Base-by-base conservation (phyloP, 1,140 invertebrate species). In the Eurytemora carolleeae region DNA sequence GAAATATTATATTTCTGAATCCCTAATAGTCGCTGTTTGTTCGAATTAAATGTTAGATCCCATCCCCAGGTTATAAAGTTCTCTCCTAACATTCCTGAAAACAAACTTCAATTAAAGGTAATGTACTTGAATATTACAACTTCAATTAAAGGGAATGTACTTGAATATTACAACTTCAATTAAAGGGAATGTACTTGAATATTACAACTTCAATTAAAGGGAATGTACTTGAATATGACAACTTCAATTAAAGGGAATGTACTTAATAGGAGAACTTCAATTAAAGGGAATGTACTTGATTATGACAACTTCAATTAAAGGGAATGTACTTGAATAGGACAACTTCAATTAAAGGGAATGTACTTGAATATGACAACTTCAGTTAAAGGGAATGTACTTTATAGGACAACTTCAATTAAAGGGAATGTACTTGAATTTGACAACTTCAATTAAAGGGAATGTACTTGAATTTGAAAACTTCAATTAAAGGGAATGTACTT, bases 31-130 rank as follows among this genome's bases (percentile, higher is more conserved):
- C 81, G 82, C 67, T 79, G 77, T 74, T 83, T 83, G 73, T 94
- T 94, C 64, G 81, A 80, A 66, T 86, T 82, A 65, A 81, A 79
- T 1, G 90, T 92, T 63, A 95, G 78, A 73, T 97, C 92, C 92
- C 92, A 97, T 56, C 89, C 90, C 81, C 87, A 96, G 0, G 90
- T 79, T 21, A 95, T 74, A 74, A 94, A 95, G 76, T 92, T 90
- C 24, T 79, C 80, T 58, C 82, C 81, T 24, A 96, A 77, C 64
- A 62, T 58, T 57, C 21, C 19, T 44, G n/a, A 44, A 44, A 44
- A 44, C 7, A 44, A n/a, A 7, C 7, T 12, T 12, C n/a, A 44
- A 44, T 44, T 44, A 44, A 44, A 7, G 7, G n/a, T 44, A 12
- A 44, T 12, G 7, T 12, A 44, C 7, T 44, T 44, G n/a, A 7